Conservation (phyloP, 2,113 vertebrate genomes). For the Chrysemys picta region DNA sequence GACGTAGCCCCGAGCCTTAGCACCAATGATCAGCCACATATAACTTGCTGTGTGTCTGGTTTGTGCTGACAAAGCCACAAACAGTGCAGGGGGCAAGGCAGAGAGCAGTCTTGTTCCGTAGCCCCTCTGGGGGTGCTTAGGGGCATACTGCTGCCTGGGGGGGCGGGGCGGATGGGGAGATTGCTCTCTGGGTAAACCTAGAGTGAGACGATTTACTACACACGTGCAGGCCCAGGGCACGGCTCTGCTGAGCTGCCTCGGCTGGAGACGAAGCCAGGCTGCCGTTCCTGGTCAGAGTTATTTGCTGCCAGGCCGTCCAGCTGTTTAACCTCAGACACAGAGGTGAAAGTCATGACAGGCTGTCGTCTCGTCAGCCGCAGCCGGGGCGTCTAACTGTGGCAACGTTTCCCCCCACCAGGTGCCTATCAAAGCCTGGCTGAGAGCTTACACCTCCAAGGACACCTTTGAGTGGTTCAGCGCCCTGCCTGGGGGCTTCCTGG, state of each 20-base stretch:
- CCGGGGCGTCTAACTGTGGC: fast-evolving
- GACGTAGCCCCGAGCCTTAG: neutral
- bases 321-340: neutral
- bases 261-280: neutral
- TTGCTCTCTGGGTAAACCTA: no score
- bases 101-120: neutral
- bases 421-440: conserved; percentile 86
- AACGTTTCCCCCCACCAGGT: conserved; percentile 62
- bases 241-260: neutral
- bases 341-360: neutral
- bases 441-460: conserved; percentile 56
- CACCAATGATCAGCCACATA: neutral
- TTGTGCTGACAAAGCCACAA: neutral
- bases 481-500: conserved; percentile 84
- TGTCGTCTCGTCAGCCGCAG: neutral
- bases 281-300: neutral
- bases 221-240: neutral
- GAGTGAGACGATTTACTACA: neutral
- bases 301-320: neutral
- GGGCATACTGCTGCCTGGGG: no score
- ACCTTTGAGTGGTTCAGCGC: conserved; percentile 88
- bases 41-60: neutral
- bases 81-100: no score
- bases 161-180: no score
- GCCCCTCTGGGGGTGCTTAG: no score